phyloP scores from a whole-genome alignment of 2,113 vertebrate genomes.

The Psittacula cyanocephala region DNA sequence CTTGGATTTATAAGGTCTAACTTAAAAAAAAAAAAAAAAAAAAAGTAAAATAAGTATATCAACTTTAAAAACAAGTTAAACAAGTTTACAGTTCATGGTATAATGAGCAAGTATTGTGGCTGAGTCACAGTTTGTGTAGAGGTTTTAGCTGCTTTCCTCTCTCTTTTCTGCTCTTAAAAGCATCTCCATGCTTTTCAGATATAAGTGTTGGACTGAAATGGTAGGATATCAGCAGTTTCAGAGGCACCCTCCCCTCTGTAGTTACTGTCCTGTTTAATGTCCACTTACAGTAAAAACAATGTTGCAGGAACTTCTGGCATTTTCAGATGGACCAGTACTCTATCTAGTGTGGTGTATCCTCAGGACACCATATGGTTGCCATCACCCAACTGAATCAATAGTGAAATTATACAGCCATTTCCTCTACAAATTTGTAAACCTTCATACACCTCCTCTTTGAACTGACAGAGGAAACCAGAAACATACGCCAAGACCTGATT shows the following conservation, averaged over 20 bases:
- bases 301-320: background rate
- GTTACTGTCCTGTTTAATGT: background rate
- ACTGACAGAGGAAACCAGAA: constrained; percentile 10
- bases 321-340: background rate
- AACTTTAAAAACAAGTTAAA: background rate
- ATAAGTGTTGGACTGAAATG: background rate
- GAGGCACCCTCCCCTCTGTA: background rate
- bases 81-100: background rate
- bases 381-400: background rate
- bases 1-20: background rate
- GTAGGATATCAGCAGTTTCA: background rate
- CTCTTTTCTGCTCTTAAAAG: background rate
- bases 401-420: constrained; percentile 36
- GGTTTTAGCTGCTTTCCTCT: background rate
- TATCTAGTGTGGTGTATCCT: background rate
- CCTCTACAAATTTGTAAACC: constrained; percentile 28
- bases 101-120: background rate
- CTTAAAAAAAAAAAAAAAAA: background rate
- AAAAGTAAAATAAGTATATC: no score
- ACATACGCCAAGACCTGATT: background rate
- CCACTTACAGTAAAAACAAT: background rate
- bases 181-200: background rate
- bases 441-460: background rate
- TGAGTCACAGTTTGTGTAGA: background rate
- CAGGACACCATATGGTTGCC: constrained; percentile 10